These are phyloP conservation scores for Mastacembelus armatus DNA, from an alignment of 2,797 vertebrate genomes.

Conservation along the genomic window DNA sequence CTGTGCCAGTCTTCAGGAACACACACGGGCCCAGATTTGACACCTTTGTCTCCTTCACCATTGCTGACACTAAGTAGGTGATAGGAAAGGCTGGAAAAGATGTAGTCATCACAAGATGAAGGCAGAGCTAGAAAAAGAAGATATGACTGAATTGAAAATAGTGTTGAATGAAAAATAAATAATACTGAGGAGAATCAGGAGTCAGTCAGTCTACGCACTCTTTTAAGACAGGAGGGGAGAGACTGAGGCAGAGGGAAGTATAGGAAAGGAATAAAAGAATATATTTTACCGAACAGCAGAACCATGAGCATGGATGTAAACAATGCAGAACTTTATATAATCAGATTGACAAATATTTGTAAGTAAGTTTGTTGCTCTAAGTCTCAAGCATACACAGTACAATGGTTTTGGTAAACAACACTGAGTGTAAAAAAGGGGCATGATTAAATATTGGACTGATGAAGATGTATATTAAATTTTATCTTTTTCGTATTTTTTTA, in stretches of 20 bases:
- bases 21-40: conserved; percentile 6
- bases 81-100: conserved; percentile 40
- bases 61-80: conserved; percentile 18
- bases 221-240: conserved; percentile 48
- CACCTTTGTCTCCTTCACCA: neutral
- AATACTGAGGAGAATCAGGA: neutral
- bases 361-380: neutral
- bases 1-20: neutral
- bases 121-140: conserved; percentile 3
- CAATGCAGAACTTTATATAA: neutral
- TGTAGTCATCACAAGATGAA: conserved; percentile 17
- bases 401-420: neutral
- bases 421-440: neutral
- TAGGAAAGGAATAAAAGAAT: conserved; percentile 1
- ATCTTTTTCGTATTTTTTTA: neutral
- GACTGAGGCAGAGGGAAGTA: conserved; percentile 43
- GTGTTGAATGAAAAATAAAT: neutral
- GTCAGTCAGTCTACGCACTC: neutral
- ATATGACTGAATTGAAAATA: neutral
- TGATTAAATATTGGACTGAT: too few relatives aligned
- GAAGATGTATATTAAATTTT: neutral
- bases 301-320: neutral
- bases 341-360: neutral
- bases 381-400: neutral
- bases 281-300: neutral